Conservation (phyloP, 2,113 vertebrate species). For the Cercocebus atys region DNA sequence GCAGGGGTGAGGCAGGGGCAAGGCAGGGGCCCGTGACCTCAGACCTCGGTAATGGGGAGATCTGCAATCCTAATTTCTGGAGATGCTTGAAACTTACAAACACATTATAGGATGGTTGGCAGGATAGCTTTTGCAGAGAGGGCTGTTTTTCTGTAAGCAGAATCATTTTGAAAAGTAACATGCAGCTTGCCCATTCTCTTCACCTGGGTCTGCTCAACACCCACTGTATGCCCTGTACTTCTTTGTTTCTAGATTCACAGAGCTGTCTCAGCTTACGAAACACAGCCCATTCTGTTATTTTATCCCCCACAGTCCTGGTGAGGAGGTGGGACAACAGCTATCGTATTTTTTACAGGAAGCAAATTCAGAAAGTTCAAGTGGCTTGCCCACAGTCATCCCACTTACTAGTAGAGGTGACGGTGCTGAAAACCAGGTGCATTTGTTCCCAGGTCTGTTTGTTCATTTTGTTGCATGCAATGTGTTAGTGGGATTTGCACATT, state of each 20-base stretch:
- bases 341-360: background rate
- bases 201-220: background rate
- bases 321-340: background rate
- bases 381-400: rapidly evolving
- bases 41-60: background rate
- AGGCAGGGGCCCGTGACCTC: background rate
- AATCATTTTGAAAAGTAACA: background rate
- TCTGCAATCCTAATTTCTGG: background rate
- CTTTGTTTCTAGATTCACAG: background rate
- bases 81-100: background rate
- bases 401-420: background rate
- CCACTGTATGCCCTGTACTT: background rate
- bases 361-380: background rate
- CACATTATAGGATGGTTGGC: background rate
- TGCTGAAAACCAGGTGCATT: background rate
- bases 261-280: background rate
- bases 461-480: background rate
- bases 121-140: background rate
- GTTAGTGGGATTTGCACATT: background rate
- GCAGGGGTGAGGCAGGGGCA: background rate
- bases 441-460: background rate
- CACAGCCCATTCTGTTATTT: background rate
- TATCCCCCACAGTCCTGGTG: rapidly evolving
- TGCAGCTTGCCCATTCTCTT: background rate
- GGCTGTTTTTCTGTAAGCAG: background rate